phyloP scores from a whole-genome alignment of 37 sponge, comb jelly and placozoan species.

The Haliclona indistincta region DNA sequence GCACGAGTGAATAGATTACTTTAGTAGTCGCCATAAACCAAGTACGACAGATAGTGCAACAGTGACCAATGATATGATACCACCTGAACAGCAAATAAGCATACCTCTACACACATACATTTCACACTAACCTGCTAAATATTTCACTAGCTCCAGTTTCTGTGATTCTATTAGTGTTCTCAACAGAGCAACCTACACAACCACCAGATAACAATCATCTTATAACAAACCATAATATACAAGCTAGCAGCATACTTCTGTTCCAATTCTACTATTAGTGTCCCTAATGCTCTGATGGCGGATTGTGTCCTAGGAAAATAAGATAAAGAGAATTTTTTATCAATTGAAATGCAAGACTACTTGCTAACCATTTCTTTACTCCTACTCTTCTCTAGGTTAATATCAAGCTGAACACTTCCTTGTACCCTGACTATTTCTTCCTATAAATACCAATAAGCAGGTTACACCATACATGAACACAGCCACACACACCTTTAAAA shows the following conservation, averaged over 20 bases:
- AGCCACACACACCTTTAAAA: conserved; percentile 30
- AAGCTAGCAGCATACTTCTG: conserved; percentile 20
- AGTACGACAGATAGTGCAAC: conserved; percentile 68
- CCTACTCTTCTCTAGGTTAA: conserved; percentile 82
- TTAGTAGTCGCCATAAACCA: conserved; percentile 70
- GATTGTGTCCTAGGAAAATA: conserved; percentile 30
- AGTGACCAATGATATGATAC: conserved; percentile 62
- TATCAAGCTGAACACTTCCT: conserved; percentile 64
- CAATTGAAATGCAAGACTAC: neutral
- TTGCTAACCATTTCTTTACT: conserved; percentile 65
- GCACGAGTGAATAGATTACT: conserved; percentile 1
- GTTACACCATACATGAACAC: neutral
- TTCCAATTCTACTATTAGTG: conserved; percentile 70
- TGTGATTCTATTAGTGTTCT: conserved; percentile 76
- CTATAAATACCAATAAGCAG: conserved; percentile 29
- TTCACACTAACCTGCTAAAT: conserved; percentile 57
- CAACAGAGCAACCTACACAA: conserved; percentile 64
- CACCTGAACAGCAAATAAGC: conserved; percentile 34
- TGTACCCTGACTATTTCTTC: conserved; percentile 72
- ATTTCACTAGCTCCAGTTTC: conserved; percentile 80
- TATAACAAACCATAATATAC: neutral
- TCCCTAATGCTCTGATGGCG: conserved; percentile 67
- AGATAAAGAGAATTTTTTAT: neutral
- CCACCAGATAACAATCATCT: neutral
- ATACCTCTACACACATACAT: neutral